Evolutionary conservation across 1,140 invertebrate species (phyloP), one percentile per base, ranked within the genome.

Genomic region (Oppia nitens): DNA sequence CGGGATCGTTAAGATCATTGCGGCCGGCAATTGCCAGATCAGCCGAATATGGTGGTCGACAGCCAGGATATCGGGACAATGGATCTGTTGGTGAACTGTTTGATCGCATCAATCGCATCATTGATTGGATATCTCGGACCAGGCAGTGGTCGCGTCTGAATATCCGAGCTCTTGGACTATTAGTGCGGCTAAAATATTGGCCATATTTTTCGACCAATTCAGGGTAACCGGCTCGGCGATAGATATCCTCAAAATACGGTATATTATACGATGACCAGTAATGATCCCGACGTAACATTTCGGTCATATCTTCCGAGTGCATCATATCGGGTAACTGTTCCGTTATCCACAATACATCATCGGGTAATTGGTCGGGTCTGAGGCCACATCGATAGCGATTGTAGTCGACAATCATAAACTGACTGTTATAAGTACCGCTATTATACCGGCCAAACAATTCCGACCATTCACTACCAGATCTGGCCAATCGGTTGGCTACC

Each of bases 391-490:
- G 45, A 24, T 71, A 65, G 53, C 68, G 64, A 29, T 70, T 71
- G 55, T 71, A 62, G 53, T 72, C 71, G n/a, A 73, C 53, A 11
- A 72, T 58, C 70, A 73, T 73, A 52, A 71, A 73, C 62, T 73
- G 70, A 60, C 72, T 73, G 60, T 73, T 73, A 53, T 73, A 73
- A 6, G 71, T 71, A 4, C 71, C 71, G 53, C 70, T 71, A 55
- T 72, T 72, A 40, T 66, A 64, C 32, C 62, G 53, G 11, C 62
- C 32, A 20, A 71, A 61, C 17, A 66, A 59, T n/a, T 60, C 26
- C 14, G 62, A 64, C 71, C 71, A 72, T 48, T 71, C 63, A 53
- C 65, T 62, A 9, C 68, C 70, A 17, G 50, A 60, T 26, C 63
- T 57, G n/a, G 71, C 65, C 65, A 72, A 68, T 66, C 70, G 68